These are phyloP conservation scores for Arenicola marina DNA, from an alignment of 2,888 invertebrate genomes.

Conservation along the genomic window DNA sequence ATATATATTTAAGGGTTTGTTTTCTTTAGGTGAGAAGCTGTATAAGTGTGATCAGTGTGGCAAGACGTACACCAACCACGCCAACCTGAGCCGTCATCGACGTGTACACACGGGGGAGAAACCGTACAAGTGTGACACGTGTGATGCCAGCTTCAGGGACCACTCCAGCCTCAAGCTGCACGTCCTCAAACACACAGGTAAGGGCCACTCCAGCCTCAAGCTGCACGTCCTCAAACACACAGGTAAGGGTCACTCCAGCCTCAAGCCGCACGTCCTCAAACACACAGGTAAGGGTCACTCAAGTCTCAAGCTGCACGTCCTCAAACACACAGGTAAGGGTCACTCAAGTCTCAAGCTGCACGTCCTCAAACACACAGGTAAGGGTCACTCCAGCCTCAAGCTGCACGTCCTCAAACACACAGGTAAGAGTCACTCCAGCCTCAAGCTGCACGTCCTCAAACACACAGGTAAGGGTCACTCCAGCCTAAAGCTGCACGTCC, in stretches of 20 bases:
- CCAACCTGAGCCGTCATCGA: conserved; percentile 26
- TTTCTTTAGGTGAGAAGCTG: conserved; percentile 23
- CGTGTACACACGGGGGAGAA: conserved; percentile 31
- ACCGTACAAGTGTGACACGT: conserved; percentile 24
- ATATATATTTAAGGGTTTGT: no score
- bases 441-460: conserved; percentile 30
- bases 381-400: conserved; percentile 22
- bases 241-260: conserved; percentile 21
- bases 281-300: conserved; percentile 27
- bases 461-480: conserved; percentile 27
- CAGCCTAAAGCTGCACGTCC: conserved; percentile 30
- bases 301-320: conserved; percentile 30
- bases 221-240: conserved; percentile 31
- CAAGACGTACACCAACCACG: conserved; percentile 22
- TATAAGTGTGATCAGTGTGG: conserved; percentile 22
- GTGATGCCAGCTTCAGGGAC: conserved; percentile 22
- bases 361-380: conserved; percentile 30
- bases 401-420: conserved; percentile 31
- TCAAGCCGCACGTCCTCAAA: conserved; percentile 30
- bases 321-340: conserved; percentile 28
- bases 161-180: conserved; percentile 29
- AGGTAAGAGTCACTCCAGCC: no score
- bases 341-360: conserved; percentile 32
- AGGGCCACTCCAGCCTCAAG: conserved; percentile 20
- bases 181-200: conserved; percentile 30